Conservation (phyloP, 1,140 invertebrate species). For the Tetranychus urticae region DNA sequence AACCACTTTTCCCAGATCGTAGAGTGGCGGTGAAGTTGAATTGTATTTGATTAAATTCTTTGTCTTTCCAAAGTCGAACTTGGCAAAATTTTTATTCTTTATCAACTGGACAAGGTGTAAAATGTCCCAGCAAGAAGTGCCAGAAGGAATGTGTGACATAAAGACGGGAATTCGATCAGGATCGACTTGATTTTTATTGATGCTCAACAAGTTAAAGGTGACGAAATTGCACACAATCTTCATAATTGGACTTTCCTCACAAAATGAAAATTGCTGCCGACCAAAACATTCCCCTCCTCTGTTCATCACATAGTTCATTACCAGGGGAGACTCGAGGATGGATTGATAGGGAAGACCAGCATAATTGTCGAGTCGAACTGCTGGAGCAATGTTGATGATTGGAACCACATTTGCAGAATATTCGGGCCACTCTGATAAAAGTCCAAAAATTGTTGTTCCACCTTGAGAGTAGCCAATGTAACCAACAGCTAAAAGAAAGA, state of each 20-base stretch:
- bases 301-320: background rate
- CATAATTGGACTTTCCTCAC: background rate
- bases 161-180: background rate
- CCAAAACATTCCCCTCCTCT: background rate
- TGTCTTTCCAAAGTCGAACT: background rate
- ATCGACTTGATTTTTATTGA: background rate
- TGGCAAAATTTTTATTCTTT: background rate
- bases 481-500: background rate
- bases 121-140: background rate
- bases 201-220: background rate
- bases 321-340: background rate
- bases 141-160: background rate
- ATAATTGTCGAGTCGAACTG: background rate
- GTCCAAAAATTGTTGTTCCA: background rate
- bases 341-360: background rate
- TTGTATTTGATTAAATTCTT: background rate
- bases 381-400: slow-evolving; percentile 2
- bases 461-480: background rate
- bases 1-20: too few species aligned
- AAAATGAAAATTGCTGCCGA: background rate
- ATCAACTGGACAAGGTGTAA: background rate
- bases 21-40: too few species aligned
- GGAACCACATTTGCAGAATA: background rate
- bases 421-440: background rate
- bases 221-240: background rate